Evolutionary conservation across 2,888 invertebrate genomes (phyloP).

Genomic region (Synergus itoensis): DNA sequence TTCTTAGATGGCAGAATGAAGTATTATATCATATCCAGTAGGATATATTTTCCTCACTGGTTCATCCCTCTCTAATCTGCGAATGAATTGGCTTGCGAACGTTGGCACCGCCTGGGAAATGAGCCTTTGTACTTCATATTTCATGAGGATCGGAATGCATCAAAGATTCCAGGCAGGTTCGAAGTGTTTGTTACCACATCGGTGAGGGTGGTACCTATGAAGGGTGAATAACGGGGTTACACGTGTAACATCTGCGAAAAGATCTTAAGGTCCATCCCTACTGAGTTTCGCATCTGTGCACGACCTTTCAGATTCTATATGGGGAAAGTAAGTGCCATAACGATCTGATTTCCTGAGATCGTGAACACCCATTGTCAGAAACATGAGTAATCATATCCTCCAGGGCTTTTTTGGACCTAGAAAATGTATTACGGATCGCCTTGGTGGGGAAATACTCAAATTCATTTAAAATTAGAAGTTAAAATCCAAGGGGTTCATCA

Average conservation of each 20-base stretch:
- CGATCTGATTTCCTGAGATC: constrained; percentile 45
- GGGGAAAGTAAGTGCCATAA: neutral
- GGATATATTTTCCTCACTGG: neutral
- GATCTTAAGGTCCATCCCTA: constrained; percentile 58
- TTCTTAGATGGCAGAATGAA: neutral
- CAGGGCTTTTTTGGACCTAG: neutral
- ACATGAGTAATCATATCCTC: neutral
- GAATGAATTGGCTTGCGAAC: constrained; percentile 27
- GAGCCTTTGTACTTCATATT: constrained; percentile 68
- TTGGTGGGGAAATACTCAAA: no score
- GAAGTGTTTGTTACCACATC: constrained; percentile 66
- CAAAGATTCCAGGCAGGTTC: constrained; percentile 60
- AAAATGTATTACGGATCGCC: no score
- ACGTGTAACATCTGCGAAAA: constrained; percentile 65
- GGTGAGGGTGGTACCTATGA: constrained; percentile 45
- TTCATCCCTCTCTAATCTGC: constrained; percentile 32
- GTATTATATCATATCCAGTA: neutral
- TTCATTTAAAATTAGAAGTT: no score
- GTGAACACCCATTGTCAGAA: neutral
- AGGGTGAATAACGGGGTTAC: constrained; percentile 25
- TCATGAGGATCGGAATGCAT: constrained; percentile 66
- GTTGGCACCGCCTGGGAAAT: constrained; percentile 33
- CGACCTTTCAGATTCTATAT: neutral
- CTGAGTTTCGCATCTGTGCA: neutral
- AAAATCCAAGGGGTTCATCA: neutral